Evolutionary conservation across 1,140 invertebrate species (phyloP), one percentile per base, ranked within the genome.

Genomic region (Halesus radiatus): DNA sequence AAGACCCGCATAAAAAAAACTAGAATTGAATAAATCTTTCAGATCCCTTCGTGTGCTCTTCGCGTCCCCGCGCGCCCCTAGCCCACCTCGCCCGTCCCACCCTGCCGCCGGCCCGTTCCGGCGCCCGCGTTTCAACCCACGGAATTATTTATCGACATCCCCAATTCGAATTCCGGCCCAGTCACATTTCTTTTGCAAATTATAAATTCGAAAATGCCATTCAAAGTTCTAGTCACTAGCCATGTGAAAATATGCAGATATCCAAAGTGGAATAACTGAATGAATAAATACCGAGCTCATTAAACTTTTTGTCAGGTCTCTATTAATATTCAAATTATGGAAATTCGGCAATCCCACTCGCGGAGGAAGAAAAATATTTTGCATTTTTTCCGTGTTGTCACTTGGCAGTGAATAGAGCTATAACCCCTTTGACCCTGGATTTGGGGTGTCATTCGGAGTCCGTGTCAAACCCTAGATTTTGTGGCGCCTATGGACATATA

Each of bases 161-260:
- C 32, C 79, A 66, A 78, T 80, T 80, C 56, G 76, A 54, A 77
- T 80, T 79, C 78, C 79, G n/a, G 52, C 78, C 78, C 80, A 54
- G 80, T 83, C 82, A 78, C 82, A 81, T 83, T 83, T 83, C 82
- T 83, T 83, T 83, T 79, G 82, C 77, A 83, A 83, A 83, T 83
- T 80, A 83, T 74, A 83, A 83, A 76, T 83, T 83, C 79, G 79
- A 81, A 83, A 80, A 81, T 83, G 82, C 80, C 82, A 78, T 81
- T 81, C 76, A 54, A 75, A 78, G 75, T 56, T 64, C 56, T 72
- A 22, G 50, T 56, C n/a, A 78, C 37, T 58, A 20, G 45, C 68
- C 74, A 62, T 62, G 74, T 60, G 80, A 68, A 70, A 72, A 29
- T 80, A 80, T 70, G 79, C 62, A 80, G 58, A 80, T 62, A 53